Evolutionary conservation across 2,113 vertebrate species (phyloP).

Genomic region (Onychostruthus taczanowskii): DNA sequence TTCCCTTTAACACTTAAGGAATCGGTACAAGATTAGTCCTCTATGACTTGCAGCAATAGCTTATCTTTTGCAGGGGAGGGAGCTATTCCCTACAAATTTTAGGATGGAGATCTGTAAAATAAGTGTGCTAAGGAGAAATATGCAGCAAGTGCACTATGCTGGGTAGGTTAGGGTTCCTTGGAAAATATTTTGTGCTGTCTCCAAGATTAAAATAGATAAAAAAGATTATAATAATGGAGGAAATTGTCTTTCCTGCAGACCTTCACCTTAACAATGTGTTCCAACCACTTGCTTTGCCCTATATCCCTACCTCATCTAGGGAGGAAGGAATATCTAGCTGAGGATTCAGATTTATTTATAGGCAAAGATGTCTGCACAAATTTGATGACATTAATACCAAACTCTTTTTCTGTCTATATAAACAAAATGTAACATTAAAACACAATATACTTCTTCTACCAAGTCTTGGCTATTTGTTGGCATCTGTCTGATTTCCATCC

Average conservation of each 20-base stretch:
- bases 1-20: background rate
- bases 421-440: background rate
- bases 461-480: background rate
- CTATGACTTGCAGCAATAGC: background rate
- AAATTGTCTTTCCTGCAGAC: background rate
- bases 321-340: background rate
- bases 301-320: background rate
- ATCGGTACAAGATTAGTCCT: background rate
- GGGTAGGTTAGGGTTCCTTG: background rate
- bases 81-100: conserved; percentile 50
- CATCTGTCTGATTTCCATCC: background rate
- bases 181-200: background rate
- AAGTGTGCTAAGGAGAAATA: background rate
- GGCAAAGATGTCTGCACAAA: background rate
- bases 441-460: background rate
- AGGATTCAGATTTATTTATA: background rate
- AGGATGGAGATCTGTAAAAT: background rate
- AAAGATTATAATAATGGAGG: background rate
- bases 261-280: background rate
- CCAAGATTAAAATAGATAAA: background rate
- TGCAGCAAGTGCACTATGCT: background rate
- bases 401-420: background rate
- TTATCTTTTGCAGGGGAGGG: conserved; percentile 37
- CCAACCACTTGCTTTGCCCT: background rate
- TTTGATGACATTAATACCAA: background rate